Base-by-base conservation (phyloP, 2,888 invertebrate species). In the Cryptus viduatorius region DNA sequence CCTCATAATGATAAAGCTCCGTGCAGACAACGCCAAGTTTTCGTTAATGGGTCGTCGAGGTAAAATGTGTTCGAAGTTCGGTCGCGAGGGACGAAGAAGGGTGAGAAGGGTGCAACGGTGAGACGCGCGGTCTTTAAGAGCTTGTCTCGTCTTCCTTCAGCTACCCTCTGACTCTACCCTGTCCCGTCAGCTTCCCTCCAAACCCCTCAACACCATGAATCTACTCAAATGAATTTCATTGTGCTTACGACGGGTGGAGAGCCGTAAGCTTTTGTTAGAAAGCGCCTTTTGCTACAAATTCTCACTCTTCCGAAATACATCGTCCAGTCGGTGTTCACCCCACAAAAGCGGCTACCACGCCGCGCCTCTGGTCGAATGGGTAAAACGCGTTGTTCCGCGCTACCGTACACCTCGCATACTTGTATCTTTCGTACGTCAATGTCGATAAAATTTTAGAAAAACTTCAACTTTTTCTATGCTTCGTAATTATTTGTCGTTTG, bases 51-150 rank as follows among this genome's bases (percentile, higher is more conserved):
- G 88, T 87, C 86, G 82, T 65, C 83, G 59, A 80, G 86, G 88
- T 89, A 88, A 91, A 92, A 90, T 90, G 90, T 89, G 90, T 89
- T 89, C 87, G 87, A 91, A 91, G 90, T 91, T 92, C 90, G 89
- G 88, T 89, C 89, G 90, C 88, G 88, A 85, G 79, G 83, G 86
- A 61, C 61, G 61, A n/a, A 4, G 75, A 72, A 10, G 61, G 44
- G 61, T 44, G 56, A n/a, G n/a, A n/a, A n/a, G n/a, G n/a, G n/a
- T 64, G 77, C 24, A 19, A 59, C 59, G 76, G 77, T 59, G 76
- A 24, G 69, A 44, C 61, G 59, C 75, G 59, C 75, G 64, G 86
- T 89, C 87, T 91, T 90, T 90, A 92, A 91, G 91, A 91, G 92
- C 89, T 91, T 90, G 90, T 89, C 89, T 86, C 86, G 86, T 79